Conservation (phyloP, 92 coral and sea anemone genomes). For the Porites cylindrica region DNA sequence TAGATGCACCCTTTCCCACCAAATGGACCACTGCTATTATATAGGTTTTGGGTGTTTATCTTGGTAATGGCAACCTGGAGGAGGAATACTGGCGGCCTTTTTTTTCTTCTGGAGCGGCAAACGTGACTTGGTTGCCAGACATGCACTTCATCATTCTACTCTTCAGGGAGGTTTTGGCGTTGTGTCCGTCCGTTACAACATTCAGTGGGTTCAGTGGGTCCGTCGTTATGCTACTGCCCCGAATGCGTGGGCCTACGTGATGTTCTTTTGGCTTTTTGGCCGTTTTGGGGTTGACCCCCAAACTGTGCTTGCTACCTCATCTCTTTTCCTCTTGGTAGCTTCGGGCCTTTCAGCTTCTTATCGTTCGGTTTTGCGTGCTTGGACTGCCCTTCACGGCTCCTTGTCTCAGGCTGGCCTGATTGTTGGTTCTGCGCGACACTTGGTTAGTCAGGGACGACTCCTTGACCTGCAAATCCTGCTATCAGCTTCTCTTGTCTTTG, state of each 20-base stretch:
- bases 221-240: neutral
- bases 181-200: neutral
- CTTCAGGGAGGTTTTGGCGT: neutral
- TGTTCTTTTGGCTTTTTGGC: neutral
- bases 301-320: neutral
- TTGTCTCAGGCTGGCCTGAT: too few species aligned
- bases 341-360: neutral
- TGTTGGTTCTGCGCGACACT: too few species aligned
- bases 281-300: neutral
- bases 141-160: too few species aligned
- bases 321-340: neutral
- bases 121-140: too few species aligned
- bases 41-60: slow-evolving; percentile 39
- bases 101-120: neutral
- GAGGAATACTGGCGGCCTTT: neutral
- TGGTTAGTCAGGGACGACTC: too few species aligned
- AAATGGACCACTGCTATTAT: slow-evolving; percentile 44
- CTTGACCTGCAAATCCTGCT: too few species aligned
- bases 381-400: neutral
- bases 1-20: slow-evolving; percentile 23
- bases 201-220: neutral
- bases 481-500: too few species aligned
- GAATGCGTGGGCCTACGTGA: neutral
- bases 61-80: slow-evolving; percentile 21
- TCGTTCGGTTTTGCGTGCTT: neutral